Percentiles rank a stretch among this genome's conserved stretches.
These are phyloP conservation scores for Odobenus rosmarus DNA, from an alignment of 2,113 vertebrate genomes.

Conservation along the genomic window DNA sequence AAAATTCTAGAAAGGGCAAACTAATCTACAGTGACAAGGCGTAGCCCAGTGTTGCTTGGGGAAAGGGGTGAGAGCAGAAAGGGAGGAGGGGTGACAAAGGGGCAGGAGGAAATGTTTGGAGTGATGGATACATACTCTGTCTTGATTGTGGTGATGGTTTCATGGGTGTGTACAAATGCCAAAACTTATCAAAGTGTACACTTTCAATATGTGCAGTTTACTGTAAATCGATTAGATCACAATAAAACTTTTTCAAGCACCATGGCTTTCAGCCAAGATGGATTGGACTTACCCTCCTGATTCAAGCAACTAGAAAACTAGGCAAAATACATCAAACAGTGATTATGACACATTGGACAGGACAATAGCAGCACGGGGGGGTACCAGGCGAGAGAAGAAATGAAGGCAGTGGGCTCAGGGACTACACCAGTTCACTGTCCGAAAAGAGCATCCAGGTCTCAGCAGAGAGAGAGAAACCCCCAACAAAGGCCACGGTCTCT, in stretches of 20 bases:
- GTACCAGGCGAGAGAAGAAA: background rate
- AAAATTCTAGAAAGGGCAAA: background rate
- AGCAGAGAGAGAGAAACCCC: background rate
- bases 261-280: background rate
- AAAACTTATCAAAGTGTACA: background rate
- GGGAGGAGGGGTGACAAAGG: background rate
- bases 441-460: background rate
- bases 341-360: background rate
- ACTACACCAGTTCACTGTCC: background rate
- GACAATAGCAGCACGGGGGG: background rate
- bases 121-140: background rate
- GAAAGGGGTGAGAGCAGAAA: background rate
- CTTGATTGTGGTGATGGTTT: background rate
- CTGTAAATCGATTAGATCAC: background rate
- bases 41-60: background rate
- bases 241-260: background rate
- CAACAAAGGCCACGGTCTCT: background rate
- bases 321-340: background rate
- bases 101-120: background rate
- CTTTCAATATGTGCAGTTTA: background rate
- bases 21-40: background rate
- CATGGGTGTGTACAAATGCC: background rate
- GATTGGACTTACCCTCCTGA: background rate
- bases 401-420: background rate
- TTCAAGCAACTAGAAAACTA: constrained; percentile 1